A percentile compares a stretch with the other conserved stretches of the same genome.
Evolutionary conservation across 1,140 invertebrate genomes (phyloP).

Genomic region (Plodia interpunctella): DNA sequence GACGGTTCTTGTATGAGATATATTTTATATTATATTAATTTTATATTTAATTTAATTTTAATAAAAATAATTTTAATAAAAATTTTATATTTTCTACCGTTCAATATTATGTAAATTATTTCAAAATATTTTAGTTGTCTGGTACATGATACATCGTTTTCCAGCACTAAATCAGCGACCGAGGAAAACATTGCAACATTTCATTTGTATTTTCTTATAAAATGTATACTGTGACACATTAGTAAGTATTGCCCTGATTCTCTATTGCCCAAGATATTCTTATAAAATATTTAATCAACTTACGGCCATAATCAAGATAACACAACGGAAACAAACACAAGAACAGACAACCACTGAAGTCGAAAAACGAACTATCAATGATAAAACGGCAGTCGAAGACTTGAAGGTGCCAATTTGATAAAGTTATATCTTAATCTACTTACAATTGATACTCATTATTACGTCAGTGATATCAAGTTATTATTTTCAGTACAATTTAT

Average conservation of each 20-base stretch:
- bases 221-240: constrained; percentile 1
- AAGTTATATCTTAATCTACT: constrained; percentile 46
- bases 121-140: too few species aligned
- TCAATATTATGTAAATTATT: too few species aligned
- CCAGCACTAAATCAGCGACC: too few species aligned
- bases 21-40: too few species aligned
- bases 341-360: constrained; percentile 36
- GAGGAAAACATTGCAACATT: too few species aligned
- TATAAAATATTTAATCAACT: not conserved
- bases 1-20: too few species aligned
- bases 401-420: constrained; percentile 33
- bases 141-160: too few species aligned
- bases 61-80: too few species aligned
- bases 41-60: too few species aligned
- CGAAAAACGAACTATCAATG: constrained; percentile 46
- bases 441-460: constrained; percentile 14
- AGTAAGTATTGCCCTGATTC: not conserved
- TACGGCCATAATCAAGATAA: constrained; percentile 8
- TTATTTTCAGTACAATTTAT: not conserved
- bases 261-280: not conserved
- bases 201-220: too few species aligned
- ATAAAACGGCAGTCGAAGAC: constrained; percentile 25
- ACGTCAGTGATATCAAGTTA: not conserved
- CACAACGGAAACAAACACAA: constrained; percentile 19
- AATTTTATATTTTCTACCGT: too few species aligned